phyloP scores from a whole-genome alignment of 2,797 vertebrate genomes.

The Periparus ater region DNA sequence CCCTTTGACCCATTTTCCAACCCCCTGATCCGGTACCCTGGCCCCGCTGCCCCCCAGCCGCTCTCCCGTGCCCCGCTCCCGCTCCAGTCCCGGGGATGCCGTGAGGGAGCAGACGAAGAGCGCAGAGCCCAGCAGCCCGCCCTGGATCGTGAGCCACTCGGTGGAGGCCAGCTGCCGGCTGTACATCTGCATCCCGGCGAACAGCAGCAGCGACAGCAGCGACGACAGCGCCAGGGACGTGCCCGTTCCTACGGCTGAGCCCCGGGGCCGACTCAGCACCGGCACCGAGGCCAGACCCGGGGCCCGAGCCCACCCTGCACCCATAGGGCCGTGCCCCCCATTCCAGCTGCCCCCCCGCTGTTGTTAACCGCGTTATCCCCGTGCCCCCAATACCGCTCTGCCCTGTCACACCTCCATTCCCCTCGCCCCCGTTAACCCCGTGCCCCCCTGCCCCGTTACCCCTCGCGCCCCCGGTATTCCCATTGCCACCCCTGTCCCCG shows the following conservation, averaged over 20 bases:
- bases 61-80: background rate
- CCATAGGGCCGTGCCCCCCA: background rate
- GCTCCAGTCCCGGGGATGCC: constrained; percentile 72
- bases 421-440: background rate
- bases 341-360: background rate
- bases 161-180: constrained; percentile 92
- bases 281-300: no score
- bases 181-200: constrained; percentile 99
- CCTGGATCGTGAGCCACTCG: constrained; percentile 95
- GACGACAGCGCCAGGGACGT: constrained; percentile 92
- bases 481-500: background rate
- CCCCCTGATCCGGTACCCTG: background rate
- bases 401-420: background rate
- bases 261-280: background rate
- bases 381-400: no score
- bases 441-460: background rate
- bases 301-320: background rate
- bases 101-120: constrained; percentile 95
- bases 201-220: constrained; percentile 90
- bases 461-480: background rate
- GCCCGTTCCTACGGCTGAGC: constrained; percentile 87
- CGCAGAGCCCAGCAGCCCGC: constrained; percentile 90
- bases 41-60: no score
- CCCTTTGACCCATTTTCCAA: background rate
- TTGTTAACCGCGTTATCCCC: background rate